A percentile compares a stretch with the other conserved stretches of the same genome.
These are phyloP conservation scores for Amia ocellicauda DNA, from an alignment of 2,113 vertebrate genomes.

Conservation along the genomic window DNA sequence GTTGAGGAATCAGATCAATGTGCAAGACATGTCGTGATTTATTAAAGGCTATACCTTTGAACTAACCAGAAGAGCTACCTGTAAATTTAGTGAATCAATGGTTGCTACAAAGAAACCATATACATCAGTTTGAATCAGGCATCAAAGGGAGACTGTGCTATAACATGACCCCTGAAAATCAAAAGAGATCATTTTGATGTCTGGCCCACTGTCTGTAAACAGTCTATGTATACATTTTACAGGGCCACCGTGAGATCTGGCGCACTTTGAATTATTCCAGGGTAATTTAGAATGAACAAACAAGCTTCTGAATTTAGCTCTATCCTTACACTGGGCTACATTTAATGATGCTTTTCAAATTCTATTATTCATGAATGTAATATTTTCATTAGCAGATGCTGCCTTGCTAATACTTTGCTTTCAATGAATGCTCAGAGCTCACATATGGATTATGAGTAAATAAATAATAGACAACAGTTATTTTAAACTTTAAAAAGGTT, in stretches of 20 bases:
- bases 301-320: too few relatives aligned
- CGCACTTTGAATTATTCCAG: background rate
- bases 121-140: constrained; percentile 7
- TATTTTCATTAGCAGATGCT: too few relatives aligned
- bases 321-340: too few relatives aligned
- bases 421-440: too few relatives aligned
- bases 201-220: constrained; percentile 2
- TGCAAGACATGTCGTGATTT: constrained; percentile 41
- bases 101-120: constrained; percentile 6
- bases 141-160: constrained; percentile 6
- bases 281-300: background rate
- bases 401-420: too few relatives aligned
- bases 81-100: constrained; percentile 24
- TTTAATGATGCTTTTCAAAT: too few relatives aligned
- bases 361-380: too few relatives aligned
- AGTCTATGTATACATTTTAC: constrained; percentile 7
- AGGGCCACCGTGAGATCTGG: background rate
- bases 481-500: too few relatives aligned
- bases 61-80: constrained; percentile 36
- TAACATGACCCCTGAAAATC: background rate
- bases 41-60: constrained; percentile 58
- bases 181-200: constrained; percentile 12
- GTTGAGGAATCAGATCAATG: constrained; percentile 57
- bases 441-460: too few relatives aligned
- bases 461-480: too few relatives aligned